Conservation (phyloP, 2,888 invertebrate species). For the Lypha dubia region DNA sequence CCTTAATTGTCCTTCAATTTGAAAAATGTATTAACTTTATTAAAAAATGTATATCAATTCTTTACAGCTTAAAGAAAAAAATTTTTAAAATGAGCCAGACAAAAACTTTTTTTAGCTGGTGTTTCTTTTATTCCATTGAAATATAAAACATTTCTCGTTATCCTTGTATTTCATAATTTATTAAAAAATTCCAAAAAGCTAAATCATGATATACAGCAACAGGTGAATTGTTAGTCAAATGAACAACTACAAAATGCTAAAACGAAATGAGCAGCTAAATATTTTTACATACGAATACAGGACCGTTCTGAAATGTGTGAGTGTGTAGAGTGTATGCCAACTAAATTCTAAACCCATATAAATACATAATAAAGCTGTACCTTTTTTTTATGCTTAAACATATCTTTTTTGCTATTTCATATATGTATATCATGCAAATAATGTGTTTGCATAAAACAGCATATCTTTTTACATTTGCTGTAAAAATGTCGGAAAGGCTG, state of each 20-base stretch:
- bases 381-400: slow-evolving; percentile 31
- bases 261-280: slow-evolving; percentile 20
- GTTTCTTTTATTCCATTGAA: too few species aligned
- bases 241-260: slow-evolving; percentile 13
- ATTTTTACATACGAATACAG: not conserved
- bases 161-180: not conserved
- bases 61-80: too few species aligned
- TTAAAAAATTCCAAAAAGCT: slow-evolving; percentile 15
- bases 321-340: too few species aligned
- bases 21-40: not conserved
- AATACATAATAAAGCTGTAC: slow-evolving; percentile 43
- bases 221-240: slow-evolving; percentile 43
- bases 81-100: too few species aligned
- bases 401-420: too few species aligned
- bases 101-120: too few species aligned
- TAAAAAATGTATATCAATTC: not conserved
- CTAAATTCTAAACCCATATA: slow-evolving; percentile 28
- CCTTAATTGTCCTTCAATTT: too few species aligned
- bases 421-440: slow-evolving; percentile 55
- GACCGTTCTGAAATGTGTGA: not conserved
- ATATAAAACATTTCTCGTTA: not conserved
- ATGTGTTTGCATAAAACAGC: slow-evolving; percentile 69
- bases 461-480: slow-evolving; percentile 59
- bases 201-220: slow-evolving; percentile 17
- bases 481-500: slow-evolving; percentile 53